Conservation (phyloP, 2,113 vertebrate genomes). For the Pleuronectes platessa region DNA sequence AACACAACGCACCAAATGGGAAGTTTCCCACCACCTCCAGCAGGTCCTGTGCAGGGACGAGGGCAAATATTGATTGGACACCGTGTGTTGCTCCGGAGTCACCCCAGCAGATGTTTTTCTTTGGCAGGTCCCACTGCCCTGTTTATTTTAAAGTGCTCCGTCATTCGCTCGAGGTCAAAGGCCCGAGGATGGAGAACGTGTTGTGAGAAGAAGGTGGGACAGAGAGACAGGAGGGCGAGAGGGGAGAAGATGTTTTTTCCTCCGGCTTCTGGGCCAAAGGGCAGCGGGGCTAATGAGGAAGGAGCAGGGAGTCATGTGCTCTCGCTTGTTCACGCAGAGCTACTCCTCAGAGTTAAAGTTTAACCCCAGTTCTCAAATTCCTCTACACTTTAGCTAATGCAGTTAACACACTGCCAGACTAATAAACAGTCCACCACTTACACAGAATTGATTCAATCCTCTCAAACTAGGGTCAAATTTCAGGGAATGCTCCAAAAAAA, state of each 20-base stretch:
- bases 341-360: constrained; percentile 75
- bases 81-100: constrained; percentile 49
- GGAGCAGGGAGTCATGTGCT: constrained; percentile 70
- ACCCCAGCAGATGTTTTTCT: constrained; percentile 82
- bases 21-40: constrained; percentile 78
- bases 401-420: constrained; percentile 25
- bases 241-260: constrained; percentile 28
- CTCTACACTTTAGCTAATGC: constrained; percentile 65
- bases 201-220: constrained; percentile 21
- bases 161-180: constrained; percentile 81
- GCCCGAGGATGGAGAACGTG: constrained; percentile 59
- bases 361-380: constrained; percentile 75
- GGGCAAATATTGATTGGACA: constrained; percentile 73
- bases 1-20: constrained; percentile 71
- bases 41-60: constrained; percentile 53
- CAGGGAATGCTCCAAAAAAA: not conserved
- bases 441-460: not conserved
- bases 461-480: constrained; percentile 9
- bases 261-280: constrained; percentile 72
- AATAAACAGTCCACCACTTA: not conserved
- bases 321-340: constrained; percentile 43
- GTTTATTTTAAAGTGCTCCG: constrained; percentile 80
- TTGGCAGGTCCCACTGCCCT: constrained; percentile 66
- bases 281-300: constrained; percentile 72
- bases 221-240: constrained; percentile 1